Percentiles rank a stretch among this genome's conserved stretches.
phyloP scores from a whole-genome alignment of 1,140 invertebrate genomes.

The Pseudomyrmex sp. region DNA sequence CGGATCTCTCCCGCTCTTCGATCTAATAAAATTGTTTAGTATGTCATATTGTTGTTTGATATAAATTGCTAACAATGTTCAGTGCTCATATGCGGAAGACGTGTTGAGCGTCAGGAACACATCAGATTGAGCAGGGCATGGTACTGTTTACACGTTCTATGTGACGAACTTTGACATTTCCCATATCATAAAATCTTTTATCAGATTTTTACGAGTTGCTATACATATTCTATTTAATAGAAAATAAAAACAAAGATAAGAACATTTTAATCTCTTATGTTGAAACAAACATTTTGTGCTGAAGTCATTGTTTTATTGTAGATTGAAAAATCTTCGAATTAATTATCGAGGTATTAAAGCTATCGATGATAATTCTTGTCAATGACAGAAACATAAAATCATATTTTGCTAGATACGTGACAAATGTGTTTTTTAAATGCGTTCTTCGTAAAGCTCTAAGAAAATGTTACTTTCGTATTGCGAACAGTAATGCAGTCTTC shows the following conservation, averaged over 20 bases:
- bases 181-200: background rate
- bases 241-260: background rate
- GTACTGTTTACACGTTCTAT: background rate
- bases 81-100: conserved; percentile 83
- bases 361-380: background rate
- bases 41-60: background rate
- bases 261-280: background rate
- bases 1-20: background rate
- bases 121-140: conserved; percentile 53
- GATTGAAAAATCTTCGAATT: background rate
- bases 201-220: background rate
- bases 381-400: too few relatives aligned
- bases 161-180: background rate
- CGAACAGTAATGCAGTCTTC: too few relatives aligned
- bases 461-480: too few relatives aligned
- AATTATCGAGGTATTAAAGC: background rate
- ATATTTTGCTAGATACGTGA: too few relatives aligned
- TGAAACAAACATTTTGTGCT: background rate
- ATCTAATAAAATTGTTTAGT: background rate
- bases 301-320: background rate
- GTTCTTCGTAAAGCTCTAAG: too few relatives aligned
- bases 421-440: too few relatives aligned
- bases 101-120: conserved; percentile 77
- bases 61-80: conserved; percentile 65
- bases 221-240: background rate